Base-by-base conservation (phyloP, 2,888 invertebrate species). In the Leptopilina myrica region DNA sequence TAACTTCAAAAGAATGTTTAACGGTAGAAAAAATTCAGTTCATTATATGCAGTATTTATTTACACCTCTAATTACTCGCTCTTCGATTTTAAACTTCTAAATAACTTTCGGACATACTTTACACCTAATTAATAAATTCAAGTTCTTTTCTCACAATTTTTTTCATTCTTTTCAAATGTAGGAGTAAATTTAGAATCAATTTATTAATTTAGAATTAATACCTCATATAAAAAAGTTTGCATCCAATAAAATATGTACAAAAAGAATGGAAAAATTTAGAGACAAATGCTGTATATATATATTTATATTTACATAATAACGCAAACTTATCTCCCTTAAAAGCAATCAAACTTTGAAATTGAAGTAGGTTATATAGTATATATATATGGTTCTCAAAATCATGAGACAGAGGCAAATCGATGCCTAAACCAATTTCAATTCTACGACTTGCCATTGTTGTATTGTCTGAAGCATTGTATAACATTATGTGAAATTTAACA, bases 261-360 rank as follows among this genome's bases (percentile, higher is more conserved):
- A 33, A 4, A 33, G 1, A 33, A 33, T 33, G 4, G 33, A 33
- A 33, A 33, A 33, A 33, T 33, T 2, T 4, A 2, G 33, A 33
- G 33, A 33, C 33, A 33, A 33, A 33, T 33, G 33, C 33, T 5
- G 33, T 33, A 2, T 5, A 33, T 33, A 20, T 33, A 33, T 33
- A 20, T 33, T 33, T 2, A 33, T 33, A 43, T 43, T 43, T 59
- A n/a, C 7, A 15, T n/a, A 1, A 59, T 9, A 9, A 62, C 7
- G 6, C 8, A 49, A 69, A 69, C 20, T 69, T 20, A 20, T 12
- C 6, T 73, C 4, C n/a, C 4, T 33, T 53, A 26, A 53, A 56
- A 53, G 53, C 73, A 73, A 73, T 73, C 26, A 56, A 73, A 56
- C 56, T 73, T 73, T n/a, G n/a, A 73, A 56, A 73, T 56, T 73